Evolutionary conservation across 1,140 invertebrate species (phyloP), one percentile per base, ranked within the genome.

Genomic region (Euwallacea similis): DNA sequence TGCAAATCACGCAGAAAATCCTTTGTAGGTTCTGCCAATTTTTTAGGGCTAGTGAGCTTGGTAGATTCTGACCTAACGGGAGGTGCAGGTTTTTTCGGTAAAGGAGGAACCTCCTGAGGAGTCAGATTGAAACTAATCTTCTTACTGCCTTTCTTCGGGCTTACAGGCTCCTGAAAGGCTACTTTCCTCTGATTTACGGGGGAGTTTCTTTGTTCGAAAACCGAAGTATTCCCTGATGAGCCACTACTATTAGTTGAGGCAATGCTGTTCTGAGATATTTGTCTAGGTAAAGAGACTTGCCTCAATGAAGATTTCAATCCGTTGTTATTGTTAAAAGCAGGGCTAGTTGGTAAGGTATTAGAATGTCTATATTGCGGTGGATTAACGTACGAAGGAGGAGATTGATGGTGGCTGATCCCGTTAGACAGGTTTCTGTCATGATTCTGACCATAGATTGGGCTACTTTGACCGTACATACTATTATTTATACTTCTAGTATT

Each of bases 1-100:
- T 96, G 93, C 7, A 96, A 83, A 81, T 96, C 94, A 78, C 90
- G 90, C 7, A 96, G 83, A 76, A 97, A 96, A 55, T 93, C 91
- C 6, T 88, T 87, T 0, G 93, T 92, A 2, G 93, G 93, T 76
- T 93, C 90, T 0, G 87, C 85, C 13, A 92, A 83, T 71, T 91
- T 91, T 74, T 91, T 91, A 0, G 92, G 91, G n/a, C 89, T 90
- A 0, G 87, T 86, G 8, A 89, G 79, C 60, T 87, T 84, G 0
- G 90, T 91, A 73, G 87, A 88, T 69, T 91, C 90, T 7, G 90
- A 88, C 44, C 91, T 86, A 74, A 89, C 87, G 0, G 91, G 91
- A 10, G 91, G 88, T 64, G 87, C 83, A 0, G 90, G 89, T 69
- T 86, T 87, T 6, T 87, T 84, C 10, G 79, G 79, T 72, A 83